phyloP scores from a whole-genome alignment of 1,140 invertebrate genomes.

The Drosophila bocki region DNA sequence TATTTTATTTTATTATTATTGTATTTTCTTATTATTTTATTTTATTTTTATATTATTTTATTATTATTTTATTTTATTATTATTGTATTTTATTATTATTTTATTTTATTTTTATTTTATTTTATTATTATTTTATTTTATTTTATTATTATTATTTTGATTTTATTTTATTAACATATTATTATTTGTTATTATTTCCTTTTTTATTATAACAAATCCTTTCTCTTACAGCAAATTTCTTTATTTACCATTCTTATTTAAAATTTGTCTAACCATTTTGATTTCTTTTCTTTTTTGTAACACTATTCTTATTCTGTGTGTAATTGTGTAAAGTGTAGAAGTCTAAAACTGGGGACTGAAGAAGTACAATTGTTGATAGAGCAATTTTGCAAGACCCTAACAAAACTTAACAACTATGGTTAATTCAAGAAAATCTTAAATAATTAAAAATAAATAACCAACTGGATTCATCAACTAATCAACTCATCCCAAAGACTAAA shows the following conservation, averaged over 20 bases:
- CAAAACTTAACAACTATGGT: conserved; percentile 68
- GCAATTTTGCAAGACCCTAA: conserved; percentile 60
- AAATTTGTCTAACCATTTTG: conserved; percentile 56
- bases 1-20: too few species aligned
- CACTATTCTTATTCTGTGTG: conserved; percentile 4
- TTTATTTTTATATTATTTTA: too few species aligned
- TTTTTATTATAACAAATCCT: not conserved
- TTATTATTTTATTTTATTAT: too few species aligned
- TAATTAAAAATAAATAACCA: conserved; percentile 10
- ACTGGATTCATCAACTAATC: conserved; percentile 53
- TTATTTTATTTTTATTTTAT: too few species aligned
- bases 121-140: too few species aligned
- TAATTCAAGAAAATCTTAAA: conserved; percentile 24
- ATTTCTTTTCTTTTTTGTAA: conserved; percentile 48
- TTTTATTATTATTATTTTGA: too few species aligned
- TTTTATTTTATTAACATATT: too few species aligned
- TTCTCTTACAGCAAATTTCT: not conserved
- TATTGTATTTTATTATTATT: too few species aligned
- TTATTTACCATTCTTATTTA: conserved; percentile 26
- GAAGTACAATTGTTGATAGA: conserved; percentile 58
- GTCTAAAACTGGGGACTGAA: conserved; percentile 49
- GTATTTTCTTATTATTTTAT: too few species aligned
- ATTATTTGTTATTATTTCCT: not conserved
- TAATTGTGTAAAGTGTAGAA: conserved; percentile 56
- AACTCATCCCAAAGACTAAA: not conserved